phyloP scores from a whole-genome alignment of 2,797 vertebrate species.

The Intellagama lesueurii region DNA sequence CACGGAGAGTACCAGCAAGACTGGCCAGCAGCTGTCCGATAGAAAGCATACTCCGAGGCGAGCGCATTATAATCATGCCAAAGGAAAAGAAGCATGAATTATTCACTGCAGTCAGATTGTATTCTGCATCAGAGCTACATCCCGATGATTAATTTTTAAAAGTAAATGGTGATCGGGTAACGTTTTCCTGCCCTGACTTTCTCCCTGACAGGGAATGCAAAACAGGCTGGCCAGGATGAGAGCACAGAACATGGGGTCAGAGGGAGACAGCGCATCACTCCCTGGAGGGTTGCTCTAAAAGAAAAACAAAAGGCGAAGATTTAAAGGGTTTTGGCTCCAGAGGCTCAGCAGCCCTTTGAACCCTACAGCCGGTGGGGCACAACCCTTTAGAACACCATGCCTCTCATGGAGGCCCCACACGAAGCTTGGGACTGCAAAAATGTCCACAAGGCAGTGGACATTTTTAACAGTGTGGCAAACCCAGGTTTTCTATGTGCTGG shows the following conservation, averaged over 20 bases:
- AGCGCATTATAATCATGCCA: background rate
- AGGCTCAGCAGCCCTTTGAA: no score
- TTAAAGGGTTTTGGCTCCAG: background rate
- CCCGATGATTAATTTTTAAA: conserved; percentile 64
- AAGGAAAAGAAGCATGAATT: conserved; percentile 54
- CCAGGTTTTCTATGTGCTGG: background rate
- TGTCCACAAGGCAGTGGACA: background rate
- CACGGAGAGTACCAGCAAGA: background rate
- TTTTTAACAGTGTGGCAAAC: background rate
- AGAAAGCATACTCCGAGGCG: background rate
- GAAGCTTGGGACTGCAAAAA: no score
- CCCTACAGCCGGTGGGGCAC: no score
- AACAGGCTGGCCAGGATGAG: background rate
- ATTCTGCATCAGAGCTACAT: conserved; percentile 26
- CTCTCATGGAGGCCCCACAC: no score
- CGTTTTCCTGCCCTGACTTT: conserved; percentile 12
- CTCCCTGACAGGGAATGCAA: background rate
- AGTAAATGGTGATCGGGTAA: conserved; percentile 46
- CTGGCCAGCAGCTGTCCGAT: no score
- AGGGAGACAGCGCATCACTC: background rate
- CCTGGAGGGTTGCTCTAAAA: background rate
- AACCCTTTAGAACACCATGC: background rate
- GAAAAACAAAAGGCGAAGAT: background rate
- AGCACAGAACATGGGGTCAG: background rate
- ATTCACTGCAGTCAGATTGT: conserved; percentile 50